Conservation (phyloP, 2,888 invertebrate species). For the Oscheius sp. region DNA sequence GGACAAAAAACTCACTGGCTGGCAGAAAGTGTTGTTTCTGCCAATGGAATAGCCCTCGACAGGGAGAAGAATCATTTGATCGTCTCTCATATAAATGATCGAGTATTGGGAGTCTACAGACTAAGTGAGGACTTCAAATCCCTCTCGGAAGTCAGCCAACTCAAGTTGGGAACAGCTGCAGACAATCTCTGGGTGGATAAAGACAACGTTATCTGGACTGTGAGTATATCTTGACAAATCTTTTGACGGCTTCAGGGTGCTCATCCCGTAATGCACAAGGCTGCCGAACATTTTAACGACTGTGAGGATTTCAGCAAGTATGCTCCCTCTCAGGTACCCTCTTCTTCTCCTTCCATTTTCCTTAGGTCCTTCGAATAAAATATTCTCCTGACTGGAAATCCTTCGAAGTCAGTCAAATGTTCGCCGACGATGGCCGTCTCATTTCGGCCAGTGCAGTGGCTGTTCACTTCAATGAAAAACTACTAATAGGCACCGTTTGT, state of each 20-base stretch:
- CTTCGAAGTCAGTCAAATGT: slow-evolving; percentile 36
- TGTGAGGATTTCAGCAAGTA: slow-evolving; percentile 10
- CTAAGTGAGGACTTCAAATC: slow-evolving; percentile 29
- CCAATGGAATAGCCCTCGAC: slow-evolving; percentile 52
- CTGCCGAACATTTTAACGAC: slow-evolving; percentile 31
- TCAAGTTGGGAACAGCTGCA: slow-evolving; percentile 35
- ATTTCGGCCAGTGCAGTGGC: slow-evolving; percentile 38
- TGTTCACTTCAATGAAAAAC: slow-evolving; percentile 31
- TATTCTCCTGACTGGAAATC: slow-evolving; percentile 36
- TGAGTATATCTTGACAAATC: neutral
- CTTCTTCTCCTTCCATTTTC: neutral
- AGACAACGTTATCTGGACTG: slow-evolving; percentile 34
- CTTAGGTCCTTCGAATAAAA: slow-evolving; percentile 39
- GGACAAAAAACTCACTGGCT: slow-evolving; percentile 40
- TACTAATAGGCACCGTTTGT: slow-evolving; percentile 42
- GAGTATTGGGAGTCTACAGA: slow-evolving; percentile 40
- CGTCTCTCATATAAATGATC: slow-evolving; percentile 43
- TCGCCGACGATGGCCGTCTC: slow-evolving; percentile 42
- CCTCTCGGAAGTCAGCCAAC: neutral
- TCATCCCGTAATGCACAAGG: slow-evolving; percentile 41
- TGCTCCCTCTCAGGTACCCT: slow-evolving; percentile 39
- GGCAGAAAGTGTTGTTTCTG: slow-evolving; percentile 20
- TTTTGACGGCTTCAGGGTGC: slow-evolving; percentile 36
- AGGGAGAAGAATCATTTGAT: slow-evolving; percentile 38
- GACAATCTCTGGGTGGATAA: slow-evolving; percentile 49